Evolutionary conservation across 2,113 vertebrate species (phyloP).

Genomic region (Anoplopoma fimbria): DNA sequence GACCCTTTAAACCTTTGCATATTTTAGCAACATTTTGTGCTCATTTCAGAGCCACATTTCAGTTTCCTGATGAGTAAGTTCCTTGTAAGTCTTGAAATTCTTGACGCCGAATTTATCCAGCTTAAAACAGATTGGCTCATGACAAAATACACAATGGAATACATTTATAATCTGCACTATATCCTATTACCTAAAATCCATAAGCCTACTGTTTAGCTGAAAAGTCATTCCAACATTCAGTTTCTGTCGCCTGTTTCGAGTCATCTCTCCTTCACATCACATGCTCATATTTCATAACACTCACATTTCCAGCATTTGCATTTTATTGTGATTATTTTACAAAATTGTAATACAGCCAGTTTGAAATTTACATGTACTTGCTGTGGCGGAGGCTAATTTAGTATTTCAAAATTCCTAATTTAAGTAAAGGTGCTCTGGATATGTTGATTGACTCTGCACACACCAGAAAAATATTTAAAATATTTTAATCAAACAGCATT

Average conservation of each 20-base stretch:
- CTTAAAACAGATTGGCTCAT: too few relatives aligned
- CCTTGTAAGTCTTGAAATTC: too few relatives aligned
- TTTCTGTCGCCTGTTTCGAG: background rate
- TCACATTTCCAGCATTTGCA: background rate
- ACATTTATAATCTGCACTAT: slow-evolving; percentile 4
- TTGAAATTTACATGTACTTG: background rate
- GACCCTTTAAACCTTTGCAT: too few relatives aligned
- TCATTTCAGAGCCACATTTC: too few relatives aligned
- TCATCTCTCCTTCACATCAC: background rate
- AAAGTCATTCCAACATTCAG: slow-evolving; percentile 11
- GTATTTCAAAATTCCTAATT: background rate
- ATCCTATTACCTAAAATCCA: slow-evolving; percentile 8
- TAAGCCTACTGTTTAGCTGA: background rate
- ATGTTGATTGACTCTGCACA: background rate
- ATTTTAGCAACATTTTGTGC: too few relatives aligned
- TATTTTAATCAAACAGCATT: background rate
- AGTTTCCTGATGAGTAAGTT: too few relatives aligned
- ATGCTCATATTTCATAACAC: background rate
- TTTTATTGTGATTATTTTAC: background rate
- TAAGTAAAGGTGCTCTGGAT: background rate
- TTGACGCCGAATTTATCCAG: too few relatives aligned
- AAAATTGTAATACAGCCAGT: background rate
- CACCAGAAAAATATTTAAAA: background rate
- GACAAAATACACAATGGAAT: background rate
- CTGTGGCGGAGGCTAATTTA: too few relatives aligned